phyloP scores from a whole-genome alignment of 2,113 vertebrate species.

The Amphilophus citrinellus region DNA sequence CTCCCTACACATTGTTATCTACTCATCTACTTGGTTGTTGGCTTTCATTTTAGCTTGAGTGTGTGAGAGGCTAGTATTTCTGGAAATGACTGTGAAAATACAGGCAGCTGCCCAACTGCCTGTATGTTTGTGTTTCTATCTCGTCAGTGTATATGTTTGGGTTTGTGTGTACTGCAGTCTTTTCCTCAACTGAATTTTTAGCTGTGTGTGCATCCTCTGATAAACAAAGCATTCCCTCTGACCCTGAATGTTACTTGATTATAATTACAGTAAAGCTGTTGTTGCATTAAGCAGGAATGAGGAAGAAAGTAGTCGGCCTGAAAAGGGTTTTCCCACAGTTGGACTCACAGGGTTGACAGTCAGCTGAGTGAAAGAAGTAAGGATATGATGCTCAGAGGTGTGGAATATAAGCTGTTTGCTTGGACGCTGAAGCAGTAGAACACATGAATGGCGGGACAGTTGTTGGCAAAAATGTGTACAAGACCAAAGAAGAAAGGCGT shows the following conservation, averaged over 20 bases:
- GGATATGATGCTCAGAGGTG: constrained; percentile 15
- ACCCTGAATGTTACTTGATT: constrained; percentile 55
- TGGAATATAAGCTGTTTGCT: constrained; percentile 20
- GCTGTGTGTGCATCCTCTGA: constrained; percentile 41
- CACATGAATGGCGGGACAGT: not conserved
- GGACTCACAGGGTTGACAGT: constrained; percentile 31
- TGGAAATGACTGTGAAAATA: not conserved
- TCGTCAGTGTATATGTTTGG: not conserved
- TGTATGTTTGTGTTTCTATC: constrained; percentile 14
- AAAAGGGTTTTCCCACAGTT: constrained; percentile 56
- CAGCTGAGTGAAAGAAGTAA: constrained; percentile 54
- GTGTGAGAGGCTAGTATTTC: not conserved
- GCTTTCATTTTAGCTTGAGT: not conserved
- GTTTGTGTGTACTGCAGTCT: not conserved
- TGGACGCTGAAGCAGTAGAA: not conserved
- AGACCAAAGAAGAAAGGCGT: not conserved
- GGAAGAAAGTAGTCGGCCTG: constrained; percentile 61
- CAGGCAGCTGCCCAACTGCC: not conserved
- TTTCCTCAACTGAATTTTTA: not conserved
- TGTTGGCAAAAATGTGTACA: not conserved
- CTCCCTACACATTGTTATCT: not conserved
- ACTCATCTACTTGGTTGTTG: not conserved
- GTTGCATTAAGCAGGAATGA: constrained; percentile 61
- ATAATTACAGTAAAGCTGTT: constrained; percentile 50
- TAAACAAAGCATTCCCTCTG: constrained; percentile 66